A percentile compares a stretch with the other conserved stretches of the same genome.
phyloP scores from a whole-genome alignment of 2,888 invertebrate genomes.

The Pachliopta kotzebuea region DNA sequence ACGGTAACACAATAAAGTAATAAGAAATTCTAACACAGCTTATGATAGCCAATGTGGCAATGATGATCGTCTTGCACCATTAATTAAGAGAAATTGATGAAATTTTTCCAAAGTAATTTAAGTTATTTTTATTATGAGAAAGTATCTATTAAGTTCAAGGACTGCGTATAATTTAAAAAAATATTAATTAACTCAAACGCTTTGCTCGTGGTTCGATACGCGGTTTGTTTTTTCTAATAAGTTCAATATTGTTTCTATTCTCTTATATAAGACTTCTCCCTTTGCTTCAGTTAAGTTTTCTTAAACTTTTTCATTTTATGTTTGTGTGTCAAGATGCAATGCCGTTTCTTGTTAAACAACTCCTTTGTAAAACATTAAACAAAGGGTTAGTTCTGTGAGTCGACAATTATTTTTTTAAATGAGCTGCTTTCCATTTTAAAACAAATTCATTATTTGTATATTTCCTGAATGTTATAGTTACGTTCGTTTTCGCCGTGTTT shows the following conservation, averaged over 20 bases:
- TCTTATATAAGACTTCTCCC: background rate
- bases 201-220: too few species aligned
- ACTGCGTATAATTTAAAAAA: too few species aligned
- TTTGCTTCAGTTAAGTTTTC: background rate
- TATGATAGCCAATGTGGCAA: too few species aligned
- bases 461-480: background rate
- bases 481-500: background rate
- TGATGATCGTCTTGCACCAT: too few species aligned
- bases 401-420: constrained; percentile 5
- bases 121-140: too few species aligned
- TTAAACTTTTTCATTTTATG: constrained; percentile 5
- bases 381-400: constrained; percentile 1
- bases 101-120: too few species aligned
- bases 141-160: too few species aligned
- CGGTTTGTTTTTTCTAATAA: background rate
- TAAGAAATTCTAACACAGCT: too few species aligned
- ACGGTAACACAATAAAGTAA: too few species aligned
- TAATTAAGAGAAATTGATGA: too few species aligned
- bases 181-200: too few species aligned
- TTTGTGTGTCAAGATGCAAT: background rate
- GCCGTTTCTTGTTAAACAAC: constrained; percentile 3
- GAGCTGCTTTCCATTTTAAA: constrained; percentile 2
- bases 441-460: background rate
- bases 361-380: constrained; percentile 4
- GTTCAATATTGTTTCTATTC: background rate